Percentiles rank a stretch among this genome's conserved stretches.
Conservation (phyloP, 2,113 vertebrate species). For the Sardina pilchardus region DNA sequence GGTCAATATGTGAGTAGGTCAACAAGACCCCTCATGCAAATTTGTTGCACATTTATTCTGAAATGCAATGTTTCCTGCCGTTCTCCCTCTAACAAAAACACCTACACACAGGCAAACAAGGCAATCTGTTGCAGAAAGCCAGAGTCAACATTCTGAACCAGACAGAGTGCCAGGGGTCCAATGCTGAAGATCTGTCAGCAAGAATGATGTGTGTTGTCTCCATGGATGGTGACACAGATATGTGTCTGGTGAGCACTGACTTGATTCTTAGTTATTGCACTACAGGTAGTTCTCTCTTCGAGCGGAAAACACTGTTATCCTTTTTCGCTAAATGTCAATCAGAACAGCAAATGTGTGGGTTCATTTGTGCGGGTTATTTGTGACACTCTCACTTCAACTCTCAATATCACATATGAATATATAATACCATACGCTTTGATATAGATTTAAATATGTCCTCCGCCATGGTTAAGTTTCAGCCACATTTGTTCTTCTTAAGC, state of each 20-base stretch:
- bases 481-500: too few species aligned
- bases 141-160: constrained; percentile 81
- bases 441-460: too few species aligned
- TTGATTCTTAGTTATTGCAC: background rate
- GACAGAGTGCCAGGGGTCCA: constrained; percentile 80
- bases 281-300: background rate
- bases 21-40: background rate
- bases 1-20: background rate
- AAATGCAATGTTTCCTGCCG: background rate
- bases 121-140: constrained; percentile 86
- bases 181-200: constrained; percentile 80
- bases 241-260: constrained; percentile 82
- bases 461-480: too few species aligned
- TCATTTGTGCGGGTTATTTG: too few species aligned
- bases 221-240: constrained; percentile 83
- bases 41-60: background rate
- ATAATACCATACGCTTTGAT: too few species aligned
- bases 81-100: background rate
- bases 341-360: too few species aligned
- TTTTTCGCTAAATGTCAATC: too few species aligned
- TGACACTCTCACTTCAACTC: too few species aligned
- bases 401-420: too few species aligned
- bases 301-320: too few species aligned
- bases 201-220: constrained; percentile 91
- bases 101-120: constrained; percentile 73